Evolutionary conservation across 2,113 vertebrate genomes (phyloP).

Genomic region (Erythrolamprus reginae): DNA sequence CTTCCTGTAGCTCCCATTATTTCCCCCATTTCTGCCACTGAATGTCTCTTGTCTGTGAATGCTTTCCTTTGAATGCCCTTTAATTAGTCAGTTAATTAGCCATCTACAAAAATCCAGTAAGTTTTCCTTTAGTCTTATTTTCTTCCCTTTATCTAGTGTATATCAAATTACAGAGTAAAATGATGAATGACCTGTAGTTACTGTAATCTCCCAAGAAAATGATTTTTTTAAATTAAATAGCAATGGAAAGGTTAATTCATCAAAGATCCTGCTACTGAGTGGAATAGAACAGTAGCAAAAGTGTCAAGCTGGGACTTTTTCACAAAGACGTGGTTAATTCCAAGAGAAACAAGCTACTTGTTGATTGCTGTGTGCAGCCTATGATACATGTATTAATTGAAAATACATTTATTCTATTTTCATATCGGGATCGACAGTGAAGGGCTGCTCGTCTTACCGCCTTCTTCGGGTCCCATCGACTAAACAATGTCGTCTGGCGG

Average conservation of each 20-base stretch:
- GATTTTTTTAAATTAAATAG: background rate
- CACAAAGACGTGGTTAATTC: background rate
- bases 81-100: background rate
- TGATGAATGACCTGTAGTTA: background rate
- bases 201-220: background rate
- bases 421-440: background rate
- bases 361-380: background rate
- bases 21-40: background rate
- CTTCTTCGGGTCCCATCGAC: no score
- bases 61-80: background rate
- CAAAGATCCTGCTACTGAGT: background rate
- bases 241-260: background rate
- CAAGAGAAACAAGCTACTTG: background rate
- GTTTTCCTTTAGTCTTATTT: background rate
- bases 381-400: background rate
- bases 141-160: background rate
- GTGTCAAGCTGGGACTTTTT: background rate
- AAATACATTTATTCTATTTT: background rate
- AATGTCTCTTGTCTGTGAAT: background rate
- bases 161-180: background rate
- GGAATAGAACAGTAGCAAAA: background rate
- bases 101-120: background rate
- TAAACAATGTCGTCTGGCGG: no score
- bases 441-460: no score
- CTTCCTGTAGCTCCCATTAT: background rate